These are phyloP conservation scores for Aplochiton taeniatus DNA, from an alignment of 2,797 vertebrate genomes.

Conservation along the genomic window DNA sequence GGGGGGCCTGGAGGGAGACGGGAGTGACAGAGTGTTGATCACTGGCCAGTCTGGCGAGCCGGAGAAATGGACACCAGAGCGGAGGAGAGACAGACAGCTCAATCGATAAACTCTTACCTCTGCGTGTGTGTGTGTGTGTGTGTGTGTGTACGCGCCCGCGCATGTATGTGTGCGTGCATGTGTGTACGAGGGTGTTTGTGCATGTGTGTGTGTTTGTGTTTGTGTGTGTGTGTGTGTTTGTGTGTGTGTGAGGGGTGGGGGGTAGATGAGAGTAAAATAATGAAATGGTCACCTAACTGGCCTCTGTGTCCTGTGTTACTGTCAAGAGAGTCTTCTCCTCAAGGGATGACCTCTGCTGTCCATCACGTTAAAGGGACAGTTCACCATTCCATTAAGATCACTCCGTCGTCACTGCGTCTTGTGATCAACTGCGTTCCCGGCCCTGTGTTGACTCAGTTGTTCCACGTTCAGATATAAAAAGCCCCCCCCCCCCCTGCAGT, in stretches of 20 bases:
- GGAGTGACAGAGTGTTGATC: conserved; percentile 17
- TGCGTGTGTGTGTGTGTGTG: conserved; percentile 31
- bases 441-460: too few relatives aligned
- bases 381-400: too few relatives aligned
- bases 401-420: conserved; percentile 17
- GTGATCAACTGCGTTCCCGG: too few relatives aligned
- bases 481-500: too few relatives aligned
- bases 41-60: conserved; percentile 44
- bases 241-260: too few relatives aligned
- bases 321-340: too few relatives aligned
- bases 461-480: too few relatives aligned
- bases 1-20: conserved; percentile 23
- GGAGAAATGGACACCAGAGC: conserved; percentile 47
- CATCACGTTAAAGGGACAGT: conserved; percentile 31
- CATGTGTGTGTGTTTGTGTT: conserved; percentile 19
- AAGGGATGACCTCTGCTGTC: too few relatives aligned
- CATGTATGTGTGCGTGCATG: neutral
- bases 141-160: conserved; percentile 17
- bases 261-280: too few relatives aligned
- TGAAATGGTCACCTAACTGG: too few relatives aligned
- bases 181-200: conserved; percentile 10
- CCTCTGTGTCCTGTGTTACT: too few relatives aligned
- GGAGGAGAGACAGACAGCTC: conserved; percentile 41
- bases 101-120: conserved; percentile 58
- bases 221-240: neutral